Evolutionary conservation across 2,113 vertebrate species (phyloP).

Genomic region (Daphoenositta chrysoptera): DNA sequence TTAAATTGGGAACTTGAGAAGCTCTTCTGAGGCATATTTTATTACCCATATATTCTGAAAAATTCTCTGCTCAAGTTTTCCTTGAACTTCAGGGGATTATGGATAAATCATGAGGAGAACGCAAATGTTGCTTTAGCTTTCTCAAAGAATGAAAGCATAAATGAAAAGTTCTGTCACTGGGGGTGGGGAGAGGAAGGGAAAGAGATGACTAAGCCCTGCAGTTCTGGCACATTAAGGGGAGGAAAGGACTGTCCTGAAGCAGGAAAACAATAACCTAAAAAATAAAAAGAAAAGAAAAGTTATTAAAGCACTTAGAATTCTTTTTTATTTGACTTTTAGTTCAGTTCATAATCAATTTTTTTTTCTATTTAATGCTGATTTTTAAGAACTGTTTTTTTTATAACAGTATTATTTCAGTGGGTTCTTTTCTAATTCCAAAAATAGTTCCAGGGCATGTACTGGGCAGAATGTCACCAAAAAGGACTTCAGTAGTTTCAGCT

Average conservation of each 20-base stretch:
- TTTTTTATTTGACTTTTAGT: background rate
- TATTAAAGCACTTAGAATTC: background rate
- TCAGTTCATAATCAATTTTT: background rate
- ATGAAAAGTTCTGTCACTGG: constrained; percentile 10
- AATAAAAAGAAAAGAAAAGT: constrained; percentile 8
- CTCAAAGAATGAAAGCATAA: background rate
- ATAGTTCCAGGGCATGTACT: background rate
- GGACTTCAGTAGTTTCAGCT: background rate
- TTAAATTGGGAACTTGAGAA: background rate
- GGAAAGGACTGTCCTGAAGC: constrained; percentile 25
- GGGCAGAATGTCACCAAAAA: background rate
- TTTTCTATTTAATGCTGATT: background rate
- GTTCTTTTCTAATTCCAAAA: background rate
- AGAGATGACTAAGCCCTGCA: constrained; percentile 22
- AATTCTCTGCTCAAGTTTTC: background rate
- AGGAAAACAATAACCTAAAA: constrained; percentile 56
- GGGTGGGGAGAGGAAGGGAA: background rate
- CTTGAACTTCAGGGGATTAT: background rate
- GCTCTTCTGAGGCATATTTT: background rate
- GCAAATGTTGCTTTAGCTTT: constrained; percentile 28
- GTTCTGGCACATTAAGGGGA: constrained; percentile 8
- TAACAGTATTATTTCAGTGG: background rate
- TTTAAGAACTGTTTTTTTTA: background rate
- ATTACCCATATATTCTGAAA: background rate
- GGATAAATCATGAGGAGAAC: background rate